Base-by-base conservation (phyloP, 2,113 vertebrate species). In the Gallinago undulata region DNA sequence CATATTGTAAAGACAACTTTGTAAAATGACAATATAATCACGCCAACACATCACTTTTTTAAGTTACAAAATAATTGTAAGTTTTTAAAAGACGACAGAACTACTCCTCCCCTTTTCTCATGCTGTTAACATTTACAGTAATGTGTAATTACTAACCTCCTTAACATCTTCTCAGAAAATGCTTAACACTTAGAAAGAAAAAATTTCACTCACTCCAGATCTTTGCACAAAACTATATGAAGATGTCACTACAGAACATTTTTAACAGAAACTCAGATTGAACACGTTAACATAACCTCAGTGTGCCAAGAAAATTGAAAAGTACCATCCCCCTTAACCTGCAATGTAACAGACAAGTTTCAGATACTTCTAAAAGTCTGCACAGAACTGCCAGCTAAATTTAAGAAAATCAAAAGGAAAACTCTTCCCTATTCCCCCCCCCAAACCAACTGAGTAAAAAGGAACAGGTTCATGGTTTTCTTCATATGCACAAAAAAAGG, bases 31-130 rank as follows among this genome's bases (percentile, higher is more conserved):
- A 77, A n/a, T 28, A 82, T 11, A 60, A 19, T 28, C 33, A 73
- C 0, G 0, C 2, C 27, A 93, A 64, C 5, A 2, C 24, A 48
- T 37, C 22, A 16, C 7, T 23, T 51, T 45, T 74, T 59, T 30
- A 55, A 35, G 47, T 39, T 76, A 85, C 33, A 85, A 85, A 93
- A 5, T 60, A 87, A 87, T 14, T 22, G 31, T 7, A 76, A 51
- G 24, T n/a, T 73, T 93, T 53, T 47, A 37, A 43, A 48, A n/a
- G 22, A 53, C 4, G 28, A 66, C 63, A 59, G 10, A 84, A 43
- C 43, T 82, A 48, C 31, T 94, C 24, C 55, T 90, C 9, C 17
- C 45, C 9, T 67, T 78, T 93, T 72, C 74, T 72, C 74, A 82
- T 11, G 47, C 50, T 70, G 12, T 62, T 77, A 81, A 63, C 22